Evolutionary conservation across 30 jellyfish, hydroid and myxozoan genomes (phyloP), one percentile per base, ranked within the genome.

Genomic region (Rhopilema esculentum): DNA sequence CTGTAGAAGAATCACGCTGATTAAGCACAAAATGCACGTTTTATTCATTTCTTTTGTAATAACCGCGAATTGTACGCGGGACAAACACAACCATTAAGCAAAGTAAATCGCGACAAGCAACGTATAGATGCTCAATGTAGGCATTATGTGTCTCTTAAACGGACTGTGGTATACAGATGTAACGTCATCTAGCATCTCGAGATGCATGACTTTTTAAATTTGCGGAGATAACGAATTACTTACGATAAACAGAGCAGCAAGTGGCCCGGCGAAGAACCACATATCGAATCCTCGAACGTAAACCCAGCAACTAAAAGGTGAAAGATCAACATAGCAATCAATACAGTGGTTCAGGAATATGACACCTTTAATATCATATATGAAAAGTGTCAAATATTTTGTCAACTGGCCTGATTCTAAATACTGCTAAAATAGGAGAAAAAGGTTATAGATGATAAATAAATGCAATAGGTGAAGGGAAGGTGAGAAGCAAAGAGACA

Each of bases 201-300:
- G 49, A 66, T 16, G 0, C 21, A 0, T 66, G 48, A 66, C 48
- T 66, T 21, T 66, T 9, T 16, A 66, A 18, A 29, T 16, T 4
- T 18, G 51, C 8, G 18, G 51, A 76, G 22, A 23, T 24, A 0
- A 24, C 22, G 49, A 75, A 20, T 65, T 52, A 72, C 93, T 66
- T 75, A 88, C 98, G 15, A 89, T 28, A 24, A 88, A 75, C 72
- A 94, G 65, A 15, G 81, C 91, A 2, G 73, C 89, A 17, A 94
- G 83, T 19, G 98, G 98, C 8, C 97, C 97, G 26, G 85, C 92
- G 74, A 94, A 94, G 89, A 80, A 94, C 95, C 96, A 84, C 84
- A 88, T 72, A 0, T 89, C 97, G 7, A 81, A 22, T 18, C 96
- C 98, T 50, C 81, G 79, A 26, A 89, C 93, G 66, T 94, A 94